A percentile compares a stretch with the other conserved stretches of the same genome.
phyloP scores from a whole-genome alignment of 2,113 vertebrate species.

The Callipepla californica region DNA sequence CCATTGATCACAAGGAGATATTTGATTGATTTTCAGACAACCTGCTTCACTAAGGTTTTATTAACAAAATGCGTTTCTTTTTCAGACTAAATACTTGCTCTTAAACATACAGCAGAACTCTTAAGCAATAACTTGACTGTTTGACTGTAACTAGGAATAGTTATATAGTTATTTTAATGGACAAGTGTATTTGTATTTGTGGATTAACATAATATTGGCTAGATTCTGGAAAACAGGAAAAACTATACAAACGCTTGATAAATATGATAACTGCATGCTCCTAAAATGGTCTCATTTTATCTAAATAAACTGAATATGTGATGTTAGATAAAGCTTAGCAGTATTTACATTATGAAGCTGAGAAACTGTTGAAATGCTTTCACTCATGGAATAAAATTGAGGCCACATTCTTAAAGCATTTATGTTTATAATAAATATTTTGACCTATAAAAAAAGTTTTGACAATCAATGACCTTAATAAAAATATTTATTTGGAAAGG shows the following conservation, averaged over 20 bases:
- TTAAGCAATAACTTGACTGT: not conserved
- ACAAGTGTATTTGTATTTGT: not conserved
- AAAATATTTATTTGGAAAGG: not conserved
- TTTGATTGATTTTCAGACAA: slow-evolving; percentile 1
- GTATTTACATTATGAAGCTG: not conserved
- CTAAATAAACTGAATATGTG: not conserved
- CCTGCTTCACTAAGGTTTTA: not conserved
- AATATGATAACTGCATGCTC: not conserved
- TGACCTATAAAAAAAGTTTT: not conserved
- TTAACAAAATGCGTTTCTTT: not conserved
- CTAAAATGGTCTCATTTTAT: not conserved
- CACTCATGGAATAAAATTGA: not conserved
- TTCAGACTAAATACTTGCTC: not conserved
- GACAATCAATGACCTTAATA: not conserved
- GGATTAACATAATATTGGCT: not conserved
- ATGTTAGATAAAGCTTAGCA: not conserved
- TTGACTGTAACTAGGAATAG: not conserved
- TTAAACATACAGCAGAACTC: not conserved
- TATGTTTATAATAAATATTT: not conserved
- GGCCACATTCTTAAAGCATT: not conserved
- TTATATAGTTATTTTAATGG: not conserved
- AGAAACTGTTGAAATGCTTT: not conserved
- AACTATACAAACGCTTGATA: not conserved
- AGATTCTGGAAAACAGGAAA: not conserved
- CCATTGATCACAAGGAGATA: slow-evolving; percentile 14